A percentile compares a stretch with the other conserved stretches of the same genome.
phyloP scores from a whole-genome alignment of 2,797 vertebrate genomes.

The Peromyscus nudipes region DNA sequence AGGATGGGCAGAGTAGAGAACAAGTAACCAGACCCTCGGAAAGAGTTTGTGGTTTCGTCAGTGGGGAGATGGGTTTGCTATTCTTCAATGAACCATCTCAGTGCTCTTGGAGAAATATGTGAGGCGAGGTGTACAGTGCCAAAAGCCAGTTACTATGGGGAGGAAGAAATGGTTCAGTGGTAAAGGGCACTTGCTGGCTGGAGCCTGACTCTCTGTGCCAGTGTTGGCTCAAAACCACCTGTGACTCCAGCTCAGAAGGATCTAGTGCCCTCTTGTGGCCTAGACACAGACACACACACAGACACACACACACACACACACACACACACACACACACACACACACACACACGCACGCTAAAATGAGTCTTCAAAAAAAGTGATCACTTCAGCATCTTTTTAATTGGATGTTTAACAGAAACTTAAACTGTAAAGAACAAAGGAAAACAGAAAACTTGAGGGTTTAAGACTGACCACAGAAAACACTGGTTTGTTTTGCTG shows the following conservation, averaged over 20 bases:
- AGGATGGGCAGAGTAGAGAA: not conserved
- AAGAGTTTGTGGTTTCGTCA: not conserved
- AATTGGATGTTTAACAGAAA: conserved; percentile 16
- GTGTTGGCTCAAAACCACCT: not conserved
- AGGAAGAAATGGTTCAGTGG: not conserved
- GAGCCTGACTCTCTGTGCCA: not conserved
- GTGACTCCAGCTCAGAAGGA: not conserved
- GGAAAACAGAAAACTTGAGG: not conserved
- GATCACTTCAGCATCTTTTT: not conserved
- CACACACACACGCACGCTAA: too few relatives aligned
- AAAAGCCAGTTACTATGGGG: not conserved
- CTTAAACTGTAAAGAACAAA: not conserved
- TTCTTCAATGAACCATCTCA: not conserved
- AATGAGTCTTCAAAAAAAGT: not conserved
- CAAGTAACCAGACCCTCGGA: not conserved
- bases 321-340: not conserved
- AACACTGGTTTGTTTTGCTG: not conserved
- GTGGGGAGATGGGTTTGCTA: not conserved
- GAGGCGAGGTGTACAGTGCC: not conserved
- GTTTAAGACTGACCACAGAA: not conserved
- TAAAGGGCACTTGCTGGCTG: not conserved
- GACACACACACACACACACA: not conserved
- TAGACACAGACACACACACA: too few relatives aligned
- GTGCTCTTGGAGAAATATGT: conserved; percentile 17
- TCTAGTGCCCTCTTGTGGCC: not conserved